Evolutionary conservation across 1,140 invertebrate species (phyloP).

Genomic region (Drosophila rhopaloa): DNA sequence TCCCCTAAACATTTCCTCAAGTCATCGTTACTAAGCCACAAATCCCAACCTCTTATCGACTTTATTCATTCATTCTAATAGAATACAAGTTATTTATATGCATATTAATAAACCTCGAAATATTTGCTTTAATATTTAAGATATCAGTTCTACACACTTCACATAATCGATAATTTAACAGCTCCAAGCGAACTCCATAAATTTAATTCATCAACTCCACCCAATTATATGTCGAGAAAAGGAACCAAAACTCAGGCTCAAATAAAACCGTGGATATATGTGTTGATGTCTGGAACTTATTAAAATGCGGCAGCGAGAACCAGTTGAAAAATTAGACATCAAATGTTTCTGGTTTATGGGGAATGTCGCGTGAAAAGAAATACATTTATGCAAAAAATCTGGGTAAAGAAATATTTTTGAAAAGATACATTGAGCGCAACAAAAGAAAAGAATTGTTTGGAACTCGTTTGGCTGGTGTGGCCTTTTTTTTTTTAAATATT

Average conservation of each 20-base stretch:
- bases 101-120: conserved; percentile 22
- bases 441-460: conserved; percentile 51
- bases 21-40: conserved; percentile 38
- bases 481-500: conserved; percentile 58
- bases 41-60: background rate
- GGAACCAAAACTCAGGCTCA: conserved; percentile 7
- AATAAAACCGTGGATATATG: conserved; percentile 18
- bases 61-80: conserved; percentile 23
- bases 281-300: conserved; percentile 57
- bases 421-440: conserved; percentile 15
- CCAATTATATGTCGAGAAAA: conserved; percentile 11
- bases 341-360: conserved; percentile 63
- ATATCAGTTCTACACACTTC: background rate
- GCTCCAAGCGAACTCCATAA: conserved; percentile 25
- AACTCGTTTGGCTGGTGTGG: conserved; percentile 63
- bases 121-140: conserved; percentile 21
- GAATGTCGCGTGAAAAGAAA: conserved; percentile 66
- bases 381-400: conserved; percentile 44
- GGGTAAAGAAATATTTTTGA: conserved; percentile 48
- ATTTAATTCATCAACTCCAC: conserved; percentile 37
- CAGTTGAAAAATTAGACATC: conserved; percentile 73
- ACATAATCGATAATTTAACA: conserved; percentile 13
- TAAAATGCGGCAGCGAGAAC: conserved; percentile 52
- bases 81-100: conserved; percentile 21
- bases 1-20: background rate